Evolutionary conservation across 2,888 invertebrate genomes (phyloP), one percentile per base, ranked within the genome.

Genomic region (Calephelis perditalis): DNA sequence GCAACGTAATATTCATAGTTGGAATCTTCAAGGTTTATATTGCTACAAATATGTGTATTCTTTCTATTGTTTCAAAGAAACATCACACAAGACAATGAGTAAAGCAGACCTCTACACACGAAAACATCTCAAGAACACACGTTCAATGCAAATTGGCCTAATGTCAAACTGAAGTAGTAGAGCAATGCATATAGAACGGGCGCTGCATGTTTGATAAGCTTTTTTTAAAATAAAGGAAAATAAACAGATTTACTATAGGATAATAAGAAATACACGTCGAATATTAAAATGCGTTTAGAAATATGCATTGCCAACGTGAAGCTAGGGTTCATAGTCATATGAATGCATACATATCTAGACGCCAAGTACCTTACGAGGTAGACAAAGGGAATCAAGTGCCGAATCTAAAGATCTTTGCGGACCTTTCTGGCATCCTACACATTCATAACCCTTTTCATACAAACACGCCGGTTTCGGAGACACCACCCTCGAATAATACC

Each of bases 131-230:
- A 80, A 78, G 76, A 73, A 77, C 79, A 79, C 71, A 73, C 71
- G 74, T 76, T 78, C 79, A 78, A 81, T 78, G 77, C 76, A 78
- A 80, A 79, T 76, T 74, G 72, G 72, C 72, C 76, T 78, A 84
- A 83, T 86, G 82, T 83, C 84, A 86, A 77, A 75, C 74, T 60
- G 59, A 63, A 69, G 65, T 67, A 67, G 64, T 63, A 65, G 57
- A 56, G 43, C 57, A 56, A 55, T 8, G 37, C 9, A 15, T 15
- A 47, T 15, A 58, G 15, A 47, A 47, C 47, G 47, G 12, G 11
- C 47, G 37, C 5, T 10, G 4, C 49, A 40, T 6, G n/a, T 46
- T 47, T 37, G 11, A 57, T 45, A 47, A 8, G 1, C 6, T 40
- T 7, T 40, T 7, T 40, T 40, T 40, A 6, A 15, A 15, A 40